These are phyloP conservation scores for Gymnoscopelus microlampas DNA, from an alignment of 2,797 vertebrate species.

Conservation along the genomic window DNA sequence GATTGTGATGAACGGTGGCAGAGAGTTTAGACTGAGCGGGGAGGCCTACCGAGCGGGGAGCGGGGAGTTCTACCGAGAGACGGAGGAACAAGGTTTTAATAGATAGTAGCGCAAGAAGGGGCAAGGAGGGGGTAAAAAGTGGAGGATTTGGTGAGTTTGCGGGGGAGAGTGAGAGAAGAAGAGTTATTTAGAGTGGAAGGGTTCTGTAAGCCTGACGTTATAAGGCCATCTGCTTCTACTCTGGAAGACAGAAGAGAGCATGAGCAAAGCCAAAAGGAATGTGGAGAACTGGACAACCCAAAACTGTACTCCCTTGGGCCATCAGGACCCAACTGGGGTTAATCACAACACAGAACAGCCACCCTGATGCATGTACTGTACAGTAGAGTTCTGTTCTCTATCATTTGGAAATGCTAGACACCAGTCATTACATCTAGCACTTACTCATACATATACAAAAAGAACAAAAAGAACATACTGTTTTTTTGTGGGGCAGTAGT, in stretches of 20 bases:
- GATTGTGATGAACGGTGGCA: constrained; percentile 22
- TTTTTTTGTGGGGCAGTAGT: not conserved
- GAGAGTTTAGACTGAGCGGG: too few species aligned
- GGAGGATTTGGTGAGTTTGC: constrained; percentile 38
- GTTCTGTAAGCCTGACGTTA: constrained; percentile 49
- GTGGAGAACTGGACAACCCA: constrained; percentile 37
- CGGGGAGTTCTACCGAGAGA: not conserved
- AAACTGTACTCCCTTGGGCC: constrained; percentile 27
- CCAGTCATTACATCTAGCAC: not conserved
- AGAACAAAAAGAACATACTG: not conserved
- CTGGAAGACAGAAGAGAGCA: constrained; percentile 58
- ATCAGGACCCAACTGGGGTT: constrained; percentile 50
- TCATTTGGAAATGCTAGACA: too few species aligned
- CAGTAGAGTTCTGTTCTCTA: not conserved
- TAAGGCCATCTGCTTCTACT: constrained; percentile 65
- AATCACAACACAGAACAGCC: constrained; percentile 26
- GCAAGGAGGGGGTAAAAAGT: constrained; percentile 38
- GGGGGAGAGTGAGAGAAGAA: constrained; percentile 31
- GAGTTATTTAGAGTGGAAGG: constrained; percentile 28
- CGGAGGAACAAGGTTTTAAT: not conserved
- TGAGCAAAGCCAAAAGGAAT: constrained; percentile 59
- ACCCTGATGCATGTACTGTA: constrained; percentile 20
- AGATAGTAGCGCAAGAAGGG: not conserved
- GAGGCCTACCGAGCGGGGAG: too few species aligned
- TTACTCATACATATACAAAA: not conserved